A percentile compares a stretch with the other conserved stretches of the same genome.
phyloP scores from a whole-genome alignment of 2,113 vertebrate species.

The Apus apus region DNA sequence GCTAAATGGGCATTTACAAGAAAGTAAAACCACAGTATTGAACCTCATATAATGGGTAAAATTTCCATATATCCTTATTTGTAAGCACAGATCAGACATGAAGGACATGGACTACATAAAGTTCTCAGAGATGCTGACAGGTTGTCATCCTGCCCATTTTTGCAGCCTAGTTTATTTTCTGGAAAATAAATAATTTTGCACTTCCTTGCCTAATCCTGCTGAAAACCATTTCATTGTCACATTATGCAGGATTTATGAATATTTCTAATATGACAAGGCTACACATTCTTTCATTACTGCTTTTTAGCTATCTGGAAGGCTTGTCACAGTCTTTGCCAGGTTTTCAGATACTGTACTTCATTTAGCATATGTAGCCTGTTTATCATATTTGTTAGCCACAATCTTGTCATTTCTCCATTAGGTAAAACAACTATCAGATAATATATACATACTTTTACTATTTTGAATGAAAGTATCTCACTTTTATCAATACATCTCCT shows the following conservation, averaged over 20 bases:
- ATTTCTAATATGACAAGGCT: slow-evolving; percentile 6
- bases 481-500: not conserved
- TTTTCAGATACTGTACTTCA: not conserved
- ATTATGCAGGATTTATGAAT: slow-evolving; percentile 14
- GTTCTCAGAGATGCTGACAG: not conserved
- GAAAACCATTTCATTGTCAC: slow-evolving; percentile 18
- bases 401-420: not conserved
- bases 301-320: not conserved
- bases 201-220: not conserved
- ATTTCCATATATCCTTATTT: not conserved
- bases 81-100: not conserved
- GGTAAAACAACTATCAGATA: not conserved
- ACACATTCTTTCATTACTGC: not conserved
- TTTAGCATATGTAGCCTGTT: not conserved
- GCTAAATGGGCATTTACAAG: not conserved
- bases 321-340: not conserved
- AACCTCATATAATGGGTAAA: not conserved
- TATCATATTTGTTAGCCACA: not conserved
- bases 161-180: not conserved
- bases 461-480: not conserved
- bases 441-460: not conserved
- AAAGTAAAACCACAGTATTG: not conserved
- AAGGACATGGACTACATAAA: not conserved
- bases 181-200: not conserved
- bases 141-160: not conserved